Base-by-base conservation (phyloP, 2,888 invertebrate species). In the Cyrtodaria siliqua region DNA sequence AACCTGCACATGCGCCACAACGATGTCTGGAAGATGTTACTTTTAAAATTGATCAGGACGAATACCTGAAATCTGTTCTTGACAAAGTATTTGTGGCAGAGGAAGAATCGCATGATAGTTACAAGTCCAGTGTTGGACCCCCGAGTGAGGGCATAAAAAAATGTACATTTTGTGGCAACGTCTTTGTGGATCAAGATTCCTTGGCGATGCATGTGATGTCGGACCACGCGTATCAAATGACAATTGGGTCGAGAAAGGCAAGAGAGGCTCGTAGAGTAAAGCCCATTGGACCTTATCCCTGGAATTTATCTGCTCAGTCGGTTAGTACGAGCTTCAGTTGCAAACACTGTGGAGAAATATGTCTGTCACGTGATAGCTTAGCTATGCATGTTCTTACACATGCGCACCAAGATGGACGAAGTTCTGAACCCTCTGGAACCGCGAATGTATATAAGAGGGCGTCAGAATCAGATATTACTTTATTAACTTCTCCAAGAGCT, bases 161-260 rank as follows among this genome's bases (percentile, higher is more conserved):
- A 14, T 90, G 90, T 47, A 66, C 79, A 38, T 77, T 86, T 27
- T 92, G 92, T 77, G 84, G 85, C 8, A 79, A 84, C 38, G 52
- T 75, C 3, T 91, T 91, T 73, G 56, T 77, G 16, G 89, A 87
- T 62, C 87, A 91, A 53, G 92, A 92, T 71, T 79, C 91, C 0
- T 75, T 92, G 49, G 92, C 92, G 4, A 91, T 92, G 91, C 92
- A 92, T 69, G 87, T 92, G 79, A 90, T 92, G 90, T 88, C 86
- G 1, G 69, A 75, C 18, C 86, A 86, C 42, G 64, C 84, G 2
- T 61, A 68, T 18, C 67, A 77, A 49, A 80, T 80, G 57, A 57
- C 60, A n/a, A 24, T 33, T 16, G 18, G 8, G 2, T 53, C 64
- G 1, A 59, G 40, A 18, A 64, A 64, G 33, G 42, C 50, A 16